Evolutionary conservation across 2,888 invertebrate genomes (phyloP), one percentile per base, ranked within the genome.

Genomic region (Callimorpha dominula): DNA sequence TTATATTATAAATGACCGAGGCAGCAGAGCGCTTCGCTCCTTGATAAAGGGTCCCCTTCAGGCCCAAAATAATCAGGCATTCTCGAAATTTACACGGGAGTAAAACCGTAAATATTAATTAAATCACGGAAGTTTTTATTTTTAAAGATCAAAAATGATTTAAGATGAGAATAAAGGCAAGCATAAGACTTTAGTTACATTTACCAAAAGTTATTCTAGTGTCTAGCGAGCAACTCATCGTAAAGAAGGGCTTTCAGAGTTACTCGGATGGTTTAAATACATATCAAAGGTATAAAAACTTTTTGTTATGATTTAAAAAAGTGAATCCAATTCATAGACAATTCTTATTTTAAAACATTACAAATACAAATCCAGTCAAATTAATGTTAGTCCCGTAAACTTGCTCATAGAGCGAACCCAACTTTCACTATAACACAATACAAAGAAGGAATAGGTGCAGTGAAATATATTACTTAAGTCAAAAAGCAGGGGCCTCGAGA

Each of bases 391-490:
- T 73, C 73, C 71, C 70, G 72, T 50, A 72, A 52, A 9, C 67
- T 71, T 64, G 73, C 75, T 77, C 76, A 63, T 68, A 73, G 57
- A 60, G 57, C 68, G 43, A 43, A 73, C 73, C 73, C 75, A 83
- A 57, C 68, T 70, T 71, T n/a, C 71, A 70, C 46, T 74, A 74
- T n/a, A 63, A 82, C 75, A 76, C 80, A 78, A 74, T 75, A 77
- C 70, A 81, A 78, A 79, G 71, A 31, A 50, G 54, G 63, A 65
- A 71, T 49, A 68, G 42, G 49, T 71, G 66, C 66, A 43, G 5
- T 64, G 20, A 63, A 50, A 60, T 31, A 60, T 31, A 31, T 52
- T 15, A 64, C n/a, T 64, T 9, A 50, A 40, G 42, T 63, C 14
- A 40, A 63, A 52, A 68, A 54, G 43, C 43, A 68, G 40, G n/a